phyloP scores from a whole-genome alignment of 1,140 invertebrate genomes.

The Papilio xuthus region DNA sequence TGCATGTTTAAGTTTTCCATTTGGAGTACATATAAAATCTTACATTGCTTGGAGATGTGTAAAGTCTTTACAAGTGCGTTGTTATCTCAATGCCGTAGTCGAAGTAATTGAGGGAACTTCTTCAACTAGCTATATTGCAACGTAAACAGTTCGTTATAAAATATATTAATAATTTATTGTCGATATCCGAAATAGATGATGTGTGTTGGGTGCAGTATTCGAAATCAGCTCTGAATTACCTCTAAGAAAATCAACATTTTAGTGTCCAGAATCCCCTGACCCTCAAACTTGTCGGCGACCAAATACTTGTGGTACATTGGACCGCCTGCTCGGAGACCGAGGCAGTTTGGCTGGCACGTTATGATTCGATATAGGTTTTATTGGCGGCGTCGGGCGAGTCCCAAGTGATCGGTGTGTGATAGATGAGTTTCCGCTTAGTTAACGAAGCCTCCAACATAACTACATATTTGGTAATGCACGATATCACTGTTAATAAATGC shows the following conservation, averaged over 20 bases:
- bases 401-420: slow-evolving; percentile 54
- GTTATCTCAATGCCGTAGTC: too few relatives aligned
- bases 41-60: too few relatives aligned
- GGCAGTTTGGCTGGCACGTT: slow-evolving; percentile 39
- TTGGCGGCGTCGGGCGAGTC: slow-evolving; percentile 50
- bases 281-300: background rate
- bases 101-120: too few relatives aligned
- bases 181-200: too few relatives aligned
- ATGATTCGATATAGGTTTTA: slow-evolving; percentile 58
- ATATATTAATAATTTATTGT: too few relatives aligned
- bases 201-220: background rate
- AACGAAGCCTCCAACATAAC: background rate
- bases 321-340: background rate
- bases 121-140: too few relatives aligned
- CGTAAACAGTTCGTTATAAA: too few relatives aligned
- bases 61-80: too few relatives aligned
- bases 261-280: background rate
- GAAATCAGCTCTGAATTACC: background rate
- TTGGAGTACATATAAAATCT: too few relatives aligned
- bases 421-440: slow-evolving; percentile 53
- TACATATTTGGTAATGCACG: background rate
- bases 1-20: too few relatives aligned
- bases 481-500: background rate
- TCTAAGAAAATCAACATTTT: slow-evolving; percentile 5
- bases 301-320: background rate